These are phyloP conservation scores for Athalia rosae DNA, from an alignment of 2,888 invertebrate genomes.

Conservation along the genomic window DNA sequence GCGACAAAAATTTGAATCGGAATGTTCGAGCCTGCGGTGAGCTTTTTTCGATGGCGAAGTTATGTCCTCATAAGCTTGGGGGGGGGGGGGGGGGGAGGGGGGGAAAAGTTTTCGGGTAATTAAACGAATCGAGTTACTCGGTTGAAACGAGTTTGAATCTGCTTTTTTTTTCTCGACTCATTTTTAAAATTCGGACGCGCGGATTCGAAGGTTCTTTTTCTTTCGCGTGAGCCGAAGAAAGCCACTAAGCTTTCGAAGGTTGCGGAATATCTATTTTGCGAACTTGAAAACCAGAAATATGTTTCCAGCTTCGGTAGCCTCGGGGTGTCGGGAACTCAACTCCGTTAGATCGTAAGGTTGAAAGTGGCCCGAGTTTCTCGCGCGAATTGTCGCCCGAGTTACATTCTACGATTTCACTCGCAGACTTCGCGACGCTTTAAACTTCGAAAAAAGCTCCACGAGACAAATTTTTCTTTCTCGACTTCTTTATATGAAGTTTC, in stretches of 20 bases:
- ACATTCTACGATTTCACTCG: background rate
- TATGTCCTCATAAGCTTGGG: too few relatives aligned
- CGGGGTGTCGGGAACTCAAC: constrained; percentile 23
- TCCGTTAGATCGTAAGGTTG: constrained; percentile 4
- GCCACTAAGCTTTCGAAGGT: background rate
- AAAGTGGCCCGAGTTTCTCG: constrained; percentile 2
- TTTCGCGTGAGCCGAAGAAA: constrained; percentile 4
- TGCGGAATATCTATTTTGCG: constrained; percentile 32
- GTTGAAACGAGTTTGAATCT: too few relatives aligned
- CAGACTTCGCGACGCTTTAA: background rate
- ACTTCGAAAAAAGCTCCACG: background rate
- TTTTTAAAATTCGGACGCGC: too few relatives aligned
- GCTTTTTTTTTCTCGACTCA: too few relatives aligned
- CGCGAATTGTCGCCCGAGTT: constrained; percentile 20
- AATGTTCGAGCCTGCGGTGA: too few relatives aligned
- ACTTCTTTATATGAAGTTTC: background rate
- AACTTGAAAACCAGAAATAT: constrained; percentile 41
- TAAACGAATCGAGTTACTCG: too few relatives aligned
- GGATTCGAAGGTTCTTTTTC: background rate
- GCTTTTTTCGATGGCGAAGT: too few relatives aligned
- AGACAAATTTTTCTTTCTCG: background rate
- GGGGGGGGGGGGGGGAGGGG: too few relatives aligned
- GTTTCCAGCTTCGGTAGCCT: constrained; percentile 13
- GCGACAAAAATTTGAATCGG: too few relatives aligned
- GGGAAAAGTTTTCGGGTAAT: too few relatives aligned